Evolutionary conservation across 2,797 vertebrate species (phyloP).

Genomic region (Euphonia xanthogaster): DNA sequence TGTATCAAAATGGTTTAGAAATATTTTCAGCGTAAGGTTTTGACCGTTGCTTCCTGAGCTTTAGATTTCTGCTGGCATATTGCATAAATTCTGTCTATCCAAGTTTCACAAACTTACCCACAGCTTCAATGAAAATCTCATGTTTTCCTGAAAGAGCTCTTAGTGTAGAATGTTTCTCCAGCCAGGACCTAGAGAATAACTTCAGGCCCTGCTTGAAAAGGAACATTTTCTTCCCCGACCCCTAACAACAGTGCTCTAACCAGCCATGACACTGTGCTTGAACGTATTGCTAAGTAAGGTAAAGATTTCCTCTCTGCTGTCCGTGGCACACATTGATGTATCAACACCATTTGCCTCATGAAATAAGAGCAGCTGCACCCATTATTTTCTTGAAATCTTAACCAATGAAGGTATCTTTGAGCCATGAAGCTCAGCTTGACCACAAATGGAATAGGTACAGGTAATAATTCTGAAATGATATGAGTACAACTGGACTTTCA

Average conservation of each 20-base stretch:
- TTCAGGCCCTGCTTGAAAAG: not conserved
- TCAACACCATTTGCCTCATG: not conserved
- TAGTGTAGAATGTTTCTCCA: not conserved
- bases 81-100: not conserved
- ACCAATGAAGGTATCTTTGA: not conserved
- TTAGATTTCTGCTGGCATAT: not conserved
- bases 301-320: not conserved
- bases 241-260: not conserved
- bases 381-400: not conserved
- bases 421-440: not conserved
- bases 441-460: not conserved
- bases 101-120: not conserved
- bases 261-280: not conserved
- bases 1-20: not conserved
- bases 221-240: not conserved
- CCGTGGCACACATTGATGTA: accelerated
- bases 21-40: not conserved
- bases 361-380: not conserved
- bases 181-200: not conserved
- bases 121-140: not conserved
- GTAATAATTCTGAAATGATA: not conserved
- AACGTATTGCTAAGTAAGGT: not conserved
- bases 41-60: not conserved
- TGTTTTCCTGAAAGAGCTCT: not conserved
- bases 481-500: not conserved